phyloP scores from a whole-genome alignment of 1,140 invertebrate genomes.

The Drosophila virilis region DNA sequence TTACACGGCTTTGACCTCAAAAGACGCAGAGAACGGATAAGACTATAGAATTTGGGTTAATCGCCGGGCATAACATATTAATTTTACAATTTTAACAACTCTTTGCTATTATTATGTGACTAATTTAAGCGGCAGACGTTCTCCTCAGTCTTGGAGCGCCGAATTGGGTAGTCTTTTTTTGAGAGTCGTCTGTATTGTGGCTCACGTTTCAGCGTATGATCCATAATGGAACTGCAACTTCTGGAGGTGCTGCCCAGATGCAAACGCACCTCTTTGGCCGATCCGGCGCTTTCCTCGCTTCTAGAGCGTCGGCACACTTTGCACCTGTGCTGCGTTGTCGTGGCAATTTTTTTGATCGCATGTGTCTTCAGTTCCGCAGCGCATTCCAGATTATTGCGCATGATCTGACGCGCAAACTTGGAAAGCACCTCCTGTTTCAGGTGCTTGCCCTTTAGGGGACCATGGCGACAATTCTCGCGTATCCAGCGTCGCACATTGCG shows the following conservation, averaged over 20 bases:
- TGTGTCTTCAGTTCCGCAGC: background rate
- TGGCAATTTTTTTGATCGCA: too few relatives aligned
- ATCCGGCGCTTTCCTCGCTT: conserved; percentile 9
- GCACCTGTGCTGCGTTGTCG: background rate
- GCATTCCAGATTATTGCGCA: conserved; percentile 43
- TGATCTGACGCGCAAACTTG: conserved; percentile 43
- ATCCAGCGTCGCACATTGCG: conserved; percentile 51
- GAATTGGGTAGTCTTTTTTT: background rate
- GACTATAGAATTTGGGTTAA: conserved; percentile 25
- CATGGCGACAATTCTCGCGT: conserved; percentile 55
- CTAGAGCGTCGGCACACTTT: conserved; percentile 6
- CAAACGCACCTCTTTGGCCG: conserved; percentile 17
- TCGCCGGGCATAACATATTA: background rate
- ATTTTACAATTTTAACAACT: background rate
- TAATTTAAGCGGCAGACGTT: conserved; percentile 43
- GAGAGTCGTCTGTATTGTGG: too few relatives aligned
- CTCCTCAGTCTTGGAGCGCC: conserved; percentile 20
- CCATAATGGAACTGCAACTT: conserved; percentile 17
- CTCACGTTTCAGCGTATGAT: background rate
- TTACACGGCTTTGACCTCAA: conserved; percentile 37
- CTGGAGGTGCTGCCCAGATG: conserved; percentile 23
- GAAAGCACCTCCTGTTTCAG: conserved; percentile 15
- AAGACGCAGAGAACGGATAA: background rate
- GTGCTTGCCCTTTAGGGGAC: conserved; percentile 18
- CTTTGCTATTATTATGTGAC: background rate